Base-by-base conservation (phyloP, 2,888 invertebrate genomes). In the Drosophila suboccidentalis region DNA sequence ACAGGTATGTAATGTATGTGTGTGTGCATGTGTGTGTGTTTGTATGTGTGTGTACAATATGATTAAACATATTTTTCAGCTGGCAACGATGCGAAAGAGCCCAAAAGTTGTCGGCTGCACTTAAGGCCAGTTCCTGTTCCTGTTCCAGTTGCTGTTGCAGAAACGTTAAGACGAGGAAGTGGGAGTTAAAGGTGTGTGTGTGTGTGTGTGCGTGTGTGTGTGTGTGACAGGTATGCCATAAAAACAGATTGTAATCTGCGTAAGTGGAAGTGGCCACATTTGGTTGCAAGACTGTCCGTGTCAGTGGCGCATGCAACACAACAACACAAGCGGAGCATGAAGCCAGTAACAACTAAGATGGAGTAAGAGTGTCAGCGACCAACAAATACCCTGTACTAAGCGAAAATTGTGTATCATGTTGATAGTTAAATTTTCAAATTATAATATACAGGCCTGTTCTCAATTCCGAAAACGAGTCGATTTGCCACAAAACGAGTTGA, bases 191-290 rank as follows among this genome's bases (percentile, higher is more conserved):
- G 46, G 51, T 41, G 34, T 46, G 38, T 44, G 49, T 15, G 55
- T 34, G 10, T 6, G 32, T 34, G 44, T 57, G 19, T 57, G 43
- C 38, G 29, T 26, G 26, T 34, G 47, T 55, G 47, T 38, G 54
- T n/a, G 34, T 74, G 60, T 19, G 53, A 44, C 73, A 62, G 75
- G 71, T 76, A 47, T 77, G 67, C 76, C 71, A 82, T 87, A 87
- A 82, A 82, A 85, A 80, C 78, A 73, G 88, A 83, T 88, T 78
- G 83, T 86, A 88, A 88, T 83, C 88, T 88, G 80, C 75, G 83
- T 85, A 88, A 88, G 83, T 83, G 83, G 83, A 75, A 82, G 86
- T 80, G 83, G 80, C 80, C 80, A 85, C 85, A 87, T 85, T 86
- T 76, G 81, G 73, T 65, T 58, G 75, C 82, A 75, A 53, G 63